A percentile compares a stretch with the other conserved stretches of the same genome.
These are phyloP conservation scores for Chromis chromis DNA, from an alignment of 2,797 vertebrate genomes.

Conservation along the genomic window DNA sequence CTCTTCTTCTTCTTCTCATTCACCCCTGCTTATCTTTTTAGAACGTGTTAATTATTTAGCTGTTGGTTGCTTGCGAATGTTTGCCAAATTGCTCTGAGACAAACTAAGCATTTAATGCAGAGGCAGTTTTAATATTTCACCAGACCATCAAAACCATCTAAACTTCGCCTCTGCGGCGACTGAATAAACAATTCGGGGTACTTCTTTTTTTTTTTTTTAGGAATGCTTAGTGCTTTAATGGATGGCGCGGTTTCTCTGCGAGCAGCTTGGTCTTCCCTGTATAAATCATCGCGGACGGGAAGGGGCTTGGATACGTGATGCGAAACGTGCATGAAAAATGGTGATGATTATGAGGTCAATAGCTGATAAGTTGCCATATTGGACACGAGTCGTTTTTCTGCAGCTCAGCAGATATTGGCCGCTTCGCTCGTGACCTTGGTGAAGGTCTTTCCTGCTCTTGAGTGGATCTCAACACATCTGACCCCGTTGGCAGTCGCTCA, in stretches of 20 bases:
- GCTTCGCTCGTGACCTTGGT: slow-evolving; percentile 67
- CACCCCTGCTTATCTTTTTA: slow-evolving; percentile 70
- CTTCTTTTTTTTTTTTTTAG: slow-evolving; percentile 26
- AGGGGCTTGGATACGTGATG: slow-evolving; percentile 60
- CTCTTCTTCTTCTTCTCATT: slow-evolving; percentile 35
- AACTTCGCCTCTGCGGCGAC: slow-evolving; percentile 27
- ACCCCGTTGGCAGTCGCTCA: slow-evolving; percentile 69
- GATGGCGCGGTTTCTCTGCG: slow-evolving; percentile 42
- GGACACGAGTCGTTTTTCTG: slow-evolving; percentile 45
- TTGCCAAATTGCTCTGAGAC: slow-evolving; percentile 62
- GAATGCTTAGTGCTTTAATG: slow-evolving; percentile 45
- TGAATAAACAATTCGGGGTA: slow-evolving; percentile 55
- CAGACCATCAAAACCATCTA: slow-evolving; percentile 55
- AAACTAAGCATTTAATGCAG: slow-evolving; percentile 59
- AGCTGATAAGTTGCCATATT: slow-evolving; percentile 65
- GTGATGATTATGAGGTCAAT: slow-evolving; percentile 62
- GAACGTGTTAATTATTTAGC: slow-evolving; percentile 82
- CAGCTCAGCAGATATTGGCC: slow-evolving; percentile 67
- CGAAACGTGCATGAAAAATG: slow-evolving; percentile 69
- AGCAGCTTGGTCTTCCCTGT: slow-evolving; percentile 39
- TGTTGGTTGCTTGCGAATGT: slow-evolving; percentile 55
- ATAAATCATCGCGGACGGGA: slow-evolving; percentile 74
- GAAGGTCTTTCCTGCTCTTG: slow-evolving; percentile 68
- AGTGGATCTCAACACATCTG: slow-evolving; percentile 61
- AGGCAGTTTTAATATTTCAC: slow-evolving; percentile 67